These are phyloP conservation scores for Pseudopleuronectes americanus DNA, from an alignment of 2,797 vertebrate species.

Conservation along the genomic window DNA sequence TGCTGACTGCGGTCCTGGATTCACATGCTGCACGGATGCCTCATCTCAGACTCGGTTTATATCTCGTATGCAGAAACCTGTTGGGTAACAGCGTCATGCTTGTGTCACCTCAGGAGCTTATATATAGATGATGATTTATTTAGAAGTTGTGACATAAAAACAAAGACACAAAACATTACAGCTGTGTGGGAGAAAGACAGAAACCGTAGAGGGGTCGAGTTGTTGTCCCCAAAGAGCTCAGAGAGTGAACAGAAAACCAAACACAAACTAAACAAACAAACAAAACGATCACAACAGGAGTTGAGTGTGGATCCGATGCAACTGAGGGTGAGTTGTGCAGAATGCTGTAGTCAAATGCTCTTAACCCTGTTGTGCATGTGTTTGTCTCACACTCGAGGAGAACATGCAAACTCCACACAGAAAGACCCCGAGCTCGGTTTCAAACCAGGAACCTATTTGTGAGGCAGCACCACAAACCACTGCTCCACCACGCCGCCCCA, in stretches of 20 bases:
- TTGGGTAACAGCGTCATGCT: conserved; percentile 16
- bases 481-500: too few species aligned
- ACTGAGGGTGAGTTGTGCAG: too few species aligned
- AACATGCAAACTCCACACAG: too few species aligned
- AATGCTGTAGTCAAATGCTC: too few species aligned
- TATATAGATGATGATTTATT: conserved; percentile 13
- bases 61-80: conserved; percentile 13
- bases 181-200: conserved; percentile 11
- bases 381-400: too few species aligned
- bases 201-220: background rate
- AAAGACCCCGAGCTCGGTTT: too few species aligned
- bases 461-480: too few species aligned
- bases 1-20: conserved; percentile 71
- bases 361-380: too few species aligned
- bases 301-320: too few species aligned
- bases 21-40: conserved; percentile 52
- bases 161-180: background rate
- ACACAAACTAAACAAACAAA: background rate
- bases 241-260: conserved; percentile 13
- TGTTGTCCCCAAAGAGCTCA: conserved; percentile 21
- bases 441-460: too few species aligned
- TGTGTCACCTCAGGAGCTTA: conserved; percentile 1
- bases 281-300: background rate
- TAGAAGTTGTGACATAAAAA: background rate
- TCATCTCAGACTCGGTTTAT: conserved; percentile 24